Evolutionary conservation across 2,797 vertebrate genomes (phyloP), one percentile per base, ranked within the genome.

Genomic region (Podarcis siculus): DNA sequence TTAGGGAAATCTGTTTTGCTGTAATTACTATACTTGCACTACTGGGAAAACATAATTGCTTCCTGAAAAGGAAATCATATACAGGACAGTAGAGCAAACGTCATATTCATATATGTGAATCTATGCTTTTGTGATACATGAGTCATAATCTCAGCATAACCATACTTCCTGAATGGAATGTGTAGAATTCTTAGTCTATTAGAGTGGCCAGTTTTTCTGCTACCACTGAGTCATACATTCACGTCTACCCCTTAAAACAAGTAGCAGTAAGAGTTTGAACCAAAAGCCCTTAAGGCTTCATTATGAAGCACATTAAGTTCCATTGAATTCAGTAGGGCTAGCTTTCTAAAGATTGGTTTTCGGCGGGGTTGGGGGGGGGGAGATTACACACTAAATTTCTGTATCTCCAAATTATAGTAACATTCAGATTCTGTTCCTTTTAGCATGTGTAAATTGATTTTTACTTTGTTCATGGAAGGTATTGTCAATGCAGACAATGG

Each of bases 1-100:
- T 92, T 86, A 80, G 82, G 78, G 91, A 90, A 92, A 94, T 90
- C 92, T 85, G 92, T 94, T 95, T 93, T 94, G 55, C 91, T 95
- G 88, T 94, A 91, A 93, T 95, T 92, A 95, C 93, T 94, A 77
- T 89, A 90, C 85, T 89, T 89, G 85, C 89, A 86, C 88, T 86
- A 61, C 91, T 94, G 91, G 67, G 87, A 91, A 93, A 76, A 94
- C 92, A 93, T 81, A 92, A 79, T 87, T 93, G 94, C 91, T 95
- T 92, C 42, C 10, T 69, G 45, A 94, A 93, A 79, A 85, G 86
- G 90, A 91, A 90, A 90, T 83, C 87, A 93, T 37, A 32, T n/a
- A 86, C 93, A 90, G 49, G 55, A 89, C 45, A 86, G 86, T 93
- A 93, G 92, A 90, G 90, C 86, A 91, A 91, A 89, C 87, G 32